Evolutionary conservation across 2,888 invertebrate genomes (phyloP), one percentile per base, ranked within the genome.

Genomic region (Unio delphinus): DNA sequence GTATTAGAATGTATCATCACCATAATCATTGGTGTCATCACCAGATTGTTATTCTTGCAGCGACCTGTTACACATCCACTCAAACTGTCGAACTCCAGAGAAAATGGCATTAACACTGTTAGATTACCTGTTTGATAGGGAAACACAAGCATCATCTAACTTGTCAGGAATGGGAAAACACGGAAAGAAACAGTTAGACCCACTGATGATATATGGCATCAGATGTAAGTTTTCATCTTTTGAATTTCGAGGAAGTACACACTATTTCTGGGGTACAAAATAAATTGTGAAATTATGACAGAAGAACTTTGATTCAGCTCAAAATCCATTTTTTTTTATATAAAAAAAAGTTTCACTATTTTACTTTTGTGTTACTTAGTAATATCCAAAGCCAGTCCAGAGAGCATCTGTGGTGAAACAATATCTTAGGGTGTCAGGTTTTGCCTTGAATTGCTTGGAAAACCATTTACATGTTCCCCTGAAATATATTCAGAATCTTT

Each of bases 31-130:
- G 7, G 34, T 45, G 45, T 45, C 45, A 45, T 15, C 15, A 45
- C 15, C 11, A 45, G 11, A 0, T 45, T 34, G 34, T 34, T 59
- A 58, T 60, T 60, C 23, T 80, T 82, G 61, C 80, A 89, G 89
- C 82, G 89, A 89, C 73, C 83, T 92, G n/a, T 82, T 91, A n/a
- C 91, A 91, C 74, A 90, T 92, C 65, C 91, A 92, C 79, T 90
- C 90, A 18, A 90, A 90, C 70, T 92, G 91, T 81, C 88, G 90
- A 20, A 91, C 91, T n/a, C 89, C 91, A 34, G 91, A 91, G 78
- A 92, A 92, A 84, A 91, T 92, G 92, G 92, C 92, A 3, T 83
- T 92, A 8, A 91, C 91, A 3, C 83, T 92, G 58, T 83, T 92
- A 55, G 92, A 92, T 80, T 91, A 91, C 78, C 80, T 92, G 70